Percentiles rank a stretch among this genome's conserved stretches.
phyloP scores from a whole-genome alignment of 2,113 vertebrate species.

The Psettodes erumei region DNA sequence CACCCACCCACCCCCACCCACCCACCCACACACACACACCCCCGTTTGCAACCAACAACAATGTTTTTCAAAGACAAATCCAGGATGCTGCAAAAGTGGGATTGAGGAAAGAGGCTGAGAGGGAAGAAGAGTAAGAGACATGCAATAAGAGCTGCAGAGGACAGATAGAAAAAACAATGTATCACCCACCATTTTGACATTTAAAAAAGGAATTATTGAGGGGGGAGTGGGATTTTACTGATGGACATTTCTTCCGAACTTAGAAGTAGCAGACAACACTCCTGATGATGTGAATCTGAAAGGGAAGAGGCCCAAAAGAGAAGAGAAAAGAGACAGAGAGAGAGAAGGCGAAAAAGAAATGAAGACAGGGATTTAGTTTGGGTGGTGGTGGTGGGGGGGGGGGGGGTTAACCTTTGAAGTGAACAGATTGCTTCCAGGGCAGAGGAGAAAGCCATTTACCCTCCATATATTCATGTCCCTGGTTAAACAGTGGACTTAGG shows the following conservation, averaged over 20 bases:
- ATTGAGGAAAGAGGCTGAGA: not conserved
- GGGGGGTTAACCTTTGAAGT: slow-evolving; percentile 70
- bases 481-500: slow-evolving; percentile 72
- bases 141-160: not conserved
- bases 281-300: slow-evolving; percentile 73
- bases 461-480: slow-evolving; percentile 71
- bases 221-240: not conserved
- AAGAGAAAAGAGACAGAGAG: slow-evolving; percentile 79
- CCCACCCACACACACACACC: no score
- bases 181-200: not conserved
- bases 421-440: slow-evolving; percentile 75
- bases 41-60: slow-evolving; percentile 51
- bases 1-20: no score
- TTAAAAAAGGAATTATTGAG: not conserved
- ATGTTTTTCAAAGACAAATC: slow-evolving; percentile 77
- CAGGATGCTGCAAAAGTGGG: slow-evolving; percentile 57
- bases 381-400: slow-evolving; percentile 65
- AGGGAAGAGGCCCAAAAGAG: slow-evolving; percentile 3
- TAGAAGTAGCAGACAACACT: not conserved
- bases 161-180: not conserved
- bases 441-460: slow-evolving; percentile 67
- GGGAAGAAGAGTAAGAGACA: not conserved
- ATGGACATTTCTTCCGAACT: not conserved
- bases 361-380: slow-evolving; percentile 72
- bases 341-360: slow-evolving; percentile 79